Conservation (phyloP, 2,888 invertebrate genomes). For the Lithophane semibrunnea region DNA sequence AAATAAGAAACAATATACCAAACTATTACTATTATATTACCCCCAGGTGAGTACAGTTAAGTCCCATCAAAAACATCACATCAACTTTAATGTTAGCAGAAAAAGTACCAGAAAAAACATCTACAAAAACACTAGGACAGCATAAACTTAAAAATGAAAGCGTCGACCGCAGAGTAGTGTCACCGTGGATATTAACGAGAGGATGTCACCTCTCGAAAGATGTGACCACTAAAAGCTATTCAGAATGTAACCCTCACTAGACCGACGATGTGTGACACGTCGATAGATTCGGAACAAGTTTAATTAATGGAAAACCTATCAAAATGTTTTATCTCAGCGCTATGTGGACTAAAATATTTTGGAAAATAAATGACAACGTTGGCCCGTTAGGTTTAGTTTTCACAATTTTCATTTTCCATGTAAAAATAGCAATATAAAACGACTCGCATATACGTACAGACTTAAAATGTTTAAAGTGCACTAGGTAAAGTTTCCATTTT, state of each 20-base stretch:
- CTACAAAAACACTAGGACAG: conserved; percentile 31
- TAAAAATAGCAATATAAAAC: conserved; percentile 10
- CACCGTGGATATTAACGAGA: conserved; percentile 47
- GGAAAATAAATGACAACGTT: conserved; percentile 24
- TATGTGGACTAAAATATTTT: conserved; percentile 35
- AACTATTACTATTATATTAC: background rate
- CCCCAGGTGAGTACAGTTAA: background rate
- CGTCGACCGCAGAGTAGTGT: conserved; percentile 51
- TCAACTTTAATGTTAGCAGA: background rate
- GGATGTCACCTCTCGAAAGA: conserved; percentile 50
- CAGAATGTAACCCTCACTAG: conserved; percentile 42
- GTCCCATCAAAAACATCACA: background rate
- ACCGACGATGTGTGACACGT: conserved; percentile 34
- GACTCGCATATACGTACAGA: background rate
- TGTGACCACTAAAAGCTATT: conserved; percentile 64
- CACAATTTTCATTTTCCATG: conserved; percentile 7
- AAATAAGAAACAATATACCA: background rate
- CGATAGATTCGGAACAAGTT: conserved; percentile 45
- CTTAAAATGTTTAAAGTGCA: background rate
- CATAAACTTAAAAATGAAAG: conserved; percentile 50
- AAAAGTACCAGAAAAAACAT: conserved; percentile 6
- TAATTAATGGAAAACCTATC: conserved; percentile 47
- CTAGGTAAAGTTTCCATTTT: background rate
- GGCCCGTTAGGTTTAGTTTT: conserved; percentile 7
- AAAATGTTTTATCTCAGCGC: conserved; percentile 21